These are phyloP conservation scores for Vicugna pacos DNA, from an alignment of 2,113 vertebrate species.

Conservation along the genomic window DNA sequence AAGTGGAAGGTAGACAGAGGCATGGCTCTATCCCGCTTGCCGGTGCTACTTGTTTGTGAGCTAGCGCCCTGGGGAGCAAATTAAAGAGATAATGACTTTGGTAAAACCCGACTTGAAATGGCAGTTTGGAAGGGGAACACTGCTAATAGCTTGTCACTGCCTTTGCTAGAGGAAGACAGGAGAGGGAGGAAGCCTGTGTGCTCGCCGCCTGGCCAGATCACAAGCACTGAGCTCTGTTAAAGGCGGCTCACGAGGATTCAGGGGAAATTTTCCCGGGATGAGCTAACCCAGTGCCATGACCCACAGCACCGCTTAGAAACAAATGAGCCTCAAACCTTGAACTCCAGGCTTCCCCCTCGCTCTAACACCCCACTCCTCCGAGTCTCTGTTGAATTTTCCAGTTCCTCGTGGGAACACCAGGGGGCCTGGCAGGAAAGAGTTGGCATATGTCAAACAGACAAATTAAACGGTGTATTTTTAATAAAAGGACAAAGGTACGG, in stretches of 20 bases:
- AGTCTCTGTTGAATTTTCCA: neutral
- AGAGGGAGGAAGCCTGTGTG: neutral
- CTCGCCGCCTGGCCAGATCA: neutral
- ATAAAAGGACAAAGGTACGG: neutral
- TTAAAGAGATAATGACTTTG: conserved; percentile 50
- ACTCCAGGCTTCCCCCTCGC: neutral
- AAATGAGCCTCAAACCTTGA: neutral
- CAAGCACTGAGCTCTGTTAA: neutral
- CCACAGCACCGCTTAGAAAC: neutral
- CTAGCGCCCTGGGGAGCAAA: neutral
- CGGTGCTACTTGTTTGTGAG: neutral
- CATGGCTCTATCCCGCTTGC: neutral
- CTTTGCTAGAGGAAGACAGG: neutral
- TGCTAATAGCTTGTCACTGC: neutral
- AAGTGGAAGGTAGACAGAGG: neutral
- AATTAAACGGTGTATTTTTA: neutral
- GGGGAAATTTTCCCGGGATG: neutral
- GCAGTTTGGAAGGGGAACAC: neutral
- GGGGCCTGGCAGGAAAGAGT: neutral
- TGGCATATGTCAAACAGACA: neutral
- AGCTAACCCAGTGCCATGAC: neutral
- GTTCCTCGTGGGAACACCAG: no score
- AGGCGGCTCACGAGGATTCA: neutral
- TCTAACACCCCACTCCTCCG: neutral
- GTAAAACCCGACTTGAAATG: neutral